A percentile compares a stretch with the other conserved stretches of the same genome.
phyloP scores from a whole-genome alignment of 2,113 vertebrate genomes.

The Ardeotis arabs region DNA sequence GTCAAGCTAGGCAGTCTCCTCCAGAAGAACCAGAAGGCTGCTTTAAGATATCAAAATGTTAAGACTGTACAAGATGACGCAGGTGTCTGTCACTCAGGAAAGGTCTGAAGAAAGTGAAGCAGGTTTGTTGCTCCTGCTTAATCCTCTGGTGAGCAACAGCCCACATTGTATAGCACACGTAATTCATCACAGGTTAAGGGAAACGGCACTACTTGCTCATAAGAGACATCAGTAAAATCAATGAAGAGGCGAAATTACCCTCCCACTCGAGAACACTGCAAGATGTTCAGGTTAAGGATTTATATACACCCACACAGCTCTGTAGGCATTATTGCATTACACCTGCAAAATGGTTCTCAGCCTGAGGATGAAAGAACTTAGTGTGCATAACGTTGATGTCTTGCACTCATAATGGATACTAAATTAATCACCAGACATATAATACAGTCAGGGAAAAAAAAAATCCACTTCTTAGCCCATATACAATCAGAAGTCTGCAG shows the following conservation, averaged over 20 bases:
- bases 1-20: neutral
- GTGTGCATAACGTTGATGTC: neutral
- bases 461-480: neutral
- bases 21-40: neutral
- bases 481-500: neutral
- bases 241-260: constrained; percentile 30
- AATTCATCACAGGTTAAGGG: constrained; percentile 16
- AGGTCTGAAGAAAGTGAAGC: constrained; percentile 40
- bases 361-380: constrained; percentile 20
- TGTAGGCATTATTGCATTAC: constrained; percentile 7
- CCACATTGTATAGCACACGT: constrained; percentile 14
- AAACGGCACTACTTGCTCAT: constrained; percentile 41
- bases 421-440: constrained; percentile 16
- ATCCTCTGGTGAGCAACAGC: constrained; percentile 49
- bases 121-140: constrained; percentile 49
- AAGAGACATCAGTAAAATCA: constrained; percentile 53
- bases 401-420: constrained; percentile 9
- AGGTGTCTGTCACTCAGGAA: constrained; percentile 16
- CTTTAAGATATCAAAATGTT: constrained; percentile 12
- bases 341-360: constrained; percentile 36
- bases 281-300: constrained; percentile 60
- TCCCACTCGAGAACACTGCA: constrained; percentile 23
- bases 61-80: neutral
- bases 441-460: neutral
- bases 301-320: constrained; percentile 9